phyloP scores from a whole-genome alignment of 2,113 vertebrate genomes.

The Struthidea cinerea region DNA sequence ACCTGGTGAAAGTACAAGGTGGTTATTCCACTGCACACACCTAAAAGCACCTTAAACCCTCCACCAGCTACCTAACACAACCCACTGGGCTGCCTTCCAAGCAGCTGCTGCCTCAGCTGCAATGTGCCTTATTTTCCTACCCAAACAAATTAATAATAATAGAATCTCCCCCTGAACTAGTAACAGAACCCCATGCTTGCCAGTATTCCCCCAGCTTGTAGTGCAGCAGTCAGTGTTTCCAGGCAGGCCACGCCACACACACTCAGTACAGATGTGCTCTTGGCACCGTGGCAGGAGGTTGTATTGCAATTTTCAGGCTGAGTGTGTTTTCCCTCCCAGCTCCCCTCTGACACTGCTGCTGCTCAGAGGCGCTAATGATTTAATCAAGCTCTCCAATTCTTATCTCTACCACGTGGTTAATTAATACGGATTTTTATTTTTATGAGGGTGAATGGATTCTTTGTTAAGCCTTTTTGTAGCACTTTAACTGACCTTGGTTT shows the following conservation, averaged over 20 bases:
- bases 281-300: background rate
- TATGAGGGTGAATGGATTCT: slow-evolving; percentile 71
- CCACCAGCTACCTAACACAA: background rate
- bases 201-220: background rate
- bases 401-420: slow-evolving; percentile 62
- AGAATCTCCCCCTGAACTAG: background rate
- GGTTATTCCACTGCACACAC: background rate
- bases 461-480: slow-evolving; percentile 70
- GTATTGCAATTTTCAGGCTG: background rate
- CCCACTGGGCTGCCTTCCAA: background rate
- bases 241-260: background rate
- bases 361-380: slow-evolving; percentile 48
- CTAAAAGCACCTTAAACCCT: background rate
- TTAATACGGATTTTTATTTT: slow-evolving; percentile 74
- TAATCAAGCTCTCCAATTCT: slow-evolving; percentile 57
- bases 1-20: background rate
- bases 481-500: slow-evolving; percentile 62
- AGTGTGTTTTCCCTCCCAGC: slow-evolving; percentile 5
- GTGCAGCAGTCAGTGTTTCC: background rate
- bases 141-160: background rate
- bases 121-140: background rate
- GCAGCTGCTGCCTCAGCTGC: background rate
- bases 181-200: background rate
- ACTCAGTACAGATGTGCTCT: background rate
- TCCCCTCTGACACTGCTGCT: background rate